phyloP scores from a whole-genome alignment of 2,113 vertebrate genomes.

The Butorides virescens region DNA sequence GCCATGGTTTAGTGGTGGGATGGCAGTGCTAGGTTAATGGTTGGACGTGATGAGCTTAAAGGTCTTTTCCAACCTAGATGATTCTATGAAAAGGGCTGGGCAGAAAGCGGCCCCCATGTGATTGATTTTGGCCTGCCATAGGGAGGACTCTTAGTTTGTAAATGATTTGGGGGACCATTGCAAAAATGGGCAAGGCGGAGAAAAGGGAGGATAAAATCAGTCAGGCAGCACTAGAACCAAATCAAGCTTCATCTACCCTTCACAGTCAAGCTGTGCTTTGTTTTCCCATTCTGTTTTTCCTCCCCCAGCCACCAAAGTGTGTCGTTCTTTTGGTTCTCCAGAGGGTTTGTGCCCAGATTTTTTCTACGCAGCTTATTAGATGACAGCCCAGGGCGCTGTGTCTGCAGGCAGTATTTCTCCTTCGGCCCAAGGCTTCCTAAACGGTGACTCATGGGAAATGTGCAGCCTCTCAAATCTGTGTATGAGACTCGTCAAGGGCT shows the following conservation, averaged over 20 bases:
- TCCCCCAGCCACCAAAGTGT: not conserved
- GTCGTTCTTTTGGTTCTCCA: not conserved
- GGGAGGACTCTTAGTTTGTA: not conserved
- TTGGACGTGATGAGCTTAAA: too few species aligned
- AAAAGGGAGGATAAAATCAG: not conserved
- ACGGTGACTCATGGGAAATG: not conserved
- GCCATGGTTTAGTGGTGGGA: too few species aligned
- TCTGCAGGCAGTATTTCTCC: not conserved
- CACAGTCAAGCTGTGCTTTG: not conserved
- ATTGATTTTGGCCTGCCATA: not conserved
- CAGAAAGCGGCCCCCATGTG: not conserved
- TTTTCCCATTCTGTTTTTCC: not conserved
- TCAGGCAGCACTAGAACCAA: not conserved
- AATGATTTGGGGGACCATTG: rapidly evolving
- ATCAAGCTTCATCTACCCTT: not conserved
- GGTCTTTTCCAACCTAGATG: too few species aligned
- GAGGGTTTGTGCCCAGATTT: not conserved
- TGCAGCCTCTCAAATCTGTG: not conserved
- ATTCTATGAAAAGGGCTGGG: not conserved
- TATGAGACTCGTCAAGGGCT: not conserved
- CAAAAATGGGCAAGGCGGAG: not conserved
- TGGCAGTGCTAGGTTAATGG: too few species aligned
- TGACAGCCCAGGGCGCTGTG: not conserved
- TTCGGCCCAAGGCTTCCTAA: not conserved
- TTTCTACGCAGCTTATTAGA: not conserved